Evolutionary conservation across 1,140 invertebrate genomes (phyloP), one percentile per base, ranked within the genome.

Genomic region (Caenorhabditis remanei): DNA sequence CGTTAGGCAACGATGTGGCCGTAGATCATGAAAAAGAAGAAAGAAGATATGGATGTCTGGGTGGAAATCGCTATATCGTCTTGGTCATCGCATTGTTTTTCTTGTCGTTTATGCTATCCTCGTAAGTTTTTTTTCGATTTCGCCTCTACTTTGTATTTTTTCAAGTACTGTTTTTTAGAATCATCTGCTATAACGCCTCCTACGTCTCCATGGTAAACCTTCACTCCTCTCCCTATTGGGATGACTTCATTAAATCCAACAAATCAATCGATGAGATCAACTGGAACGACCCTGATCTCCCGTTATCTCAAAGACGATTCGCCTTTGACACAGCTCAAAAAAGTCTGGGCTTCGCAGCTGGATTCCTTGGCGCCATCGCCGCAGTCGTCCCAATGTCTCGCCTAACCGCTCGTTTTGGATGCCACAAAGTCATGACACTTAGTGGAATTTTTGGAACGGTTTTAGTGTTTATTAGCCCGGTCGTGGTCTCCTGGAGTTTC

Each of bases 161-260:
- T 40, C n/a, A n/a, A n/a, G n/a, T n/a, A n/a, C n/a, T 11, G 41
- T 32, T 32, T 46, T 88, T 87, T 55, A 88, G 87, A 58, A 85
- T 86, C 4, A 88, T 88, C 43, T 79, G 71, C 71, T 88, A 86
- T 46, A 87, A 88, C 58, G 71, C 87, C 7, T 40, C 65, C 5
- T 86, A 67, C 58, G 85, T 88, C 24, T 83, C 85, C 19, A 88
- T 88, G 87, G 87, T 88, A 56, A 79, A 88, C 56, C 89, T 56
- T 11, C 46, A 40, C 6, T 83, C 85, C 7, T 88, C 87, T 65
- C 87, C 87, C 19, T 58, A 75, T 19, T 87, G 41, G 46, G 86
- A 83, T 19, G 83, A 84, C 8, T 82, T 63, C 53, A 40, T 83
- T 4, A 46, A 43, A n/a, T 63, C 53, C 19, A 50, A 75, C 85